Evolutionary conservation across 2,797 vertebrate species (phyloP).

Genomic region (Hyperoplus immaculatus): DNA sequence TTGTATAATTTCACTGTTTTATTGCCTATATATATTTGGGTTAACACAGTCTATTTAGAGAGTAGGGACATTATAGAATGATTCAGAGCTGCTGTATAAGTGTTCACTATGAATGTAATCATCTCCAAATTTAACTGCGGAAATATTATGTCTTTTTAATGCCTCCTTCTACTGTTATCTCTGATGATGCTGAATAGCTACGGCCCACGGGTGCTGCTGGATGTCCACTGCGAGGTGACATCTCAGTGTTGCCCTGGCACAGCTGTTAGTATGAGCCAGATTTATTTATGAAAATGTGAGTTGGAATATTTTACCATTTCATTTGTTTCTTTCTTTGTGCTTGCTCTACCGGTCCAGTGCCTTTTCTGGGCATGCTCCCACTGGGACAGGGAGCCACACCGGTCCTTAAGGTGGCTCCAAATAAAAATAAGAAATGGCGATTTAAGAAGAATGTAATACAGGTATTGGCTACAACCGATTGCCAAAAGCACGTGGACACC

Average conservation of each 20-base stretch:
- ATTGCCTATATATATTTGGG: not conserved
- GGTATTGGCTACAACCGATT: constrained; percentile 1
- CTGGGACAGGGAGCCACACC: not conserved
- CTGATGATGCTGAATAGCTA: not conserved
- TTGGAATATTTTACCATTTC: constrained; percentile 19
- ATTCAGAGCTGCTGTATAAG: constrained; percentile 7
- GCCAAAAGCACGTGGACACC: constrained; percentile 1
- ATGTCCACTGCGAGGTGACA: constrained; percentile 1
- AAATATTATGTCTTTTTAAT: not conserved
- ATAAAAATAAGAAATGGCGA: not conserved
- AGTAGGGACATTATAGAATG: not conserved
- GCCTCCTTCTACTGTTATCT: constrained; percentile 1
- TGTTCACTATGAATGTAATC: not conserved
- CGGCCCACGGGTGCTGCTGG: not conserved
- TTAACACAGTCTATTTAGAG: not conserved
- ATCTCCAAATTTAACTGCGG: not conserved
- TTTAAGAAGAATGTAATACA: not conserved
- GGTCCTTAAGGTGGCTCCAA: not conserved
- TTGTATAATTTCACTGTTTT: constrained; percentile 22
- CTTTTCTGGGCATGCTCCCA: not conserved
- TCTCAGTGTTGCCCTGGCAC: not conserved
- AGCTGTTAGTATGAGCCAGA: constrained; percentile 21
- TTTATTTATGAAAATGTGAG: constrained; percentile 30
- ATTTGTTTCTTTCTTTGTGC: constrained; percentile 13
- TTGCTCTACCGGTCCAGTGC: not conserved